A percentile compares a stretch with the other conserved stretches of the same genome.
phyloP scores from a whole-genome alignment of 2,888 invertebrate genomes.

The Patella ulyssiponensis region DNA sequence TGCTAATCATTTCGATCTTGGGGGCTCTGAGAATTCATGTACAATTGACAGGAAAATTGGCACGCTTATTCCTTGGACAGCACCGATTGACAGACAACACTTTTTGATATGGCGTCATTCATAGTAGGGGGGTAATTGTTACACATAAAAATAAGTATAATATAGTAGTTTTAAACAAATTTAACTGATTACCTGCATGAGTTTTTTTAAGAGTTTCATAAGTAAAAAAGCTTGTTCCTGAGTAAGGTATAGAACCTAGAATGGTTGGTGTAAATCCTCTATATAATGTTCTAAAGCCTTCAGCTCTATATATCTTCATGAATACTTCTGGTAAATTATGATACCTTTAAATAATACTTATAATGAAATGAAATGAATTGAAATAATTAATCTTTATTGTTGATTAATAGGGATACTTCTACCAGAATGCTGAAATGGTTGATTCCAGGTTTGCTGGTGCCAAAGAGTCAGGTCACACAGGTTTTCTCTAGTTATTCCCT shows the following conservation, averaged over 20 bases:
- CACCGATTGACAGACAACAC: too few species aligned
- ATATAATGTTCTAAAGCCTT: conserved; percentile 85
- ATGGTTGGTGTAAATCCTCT: conserved; percentile 92
- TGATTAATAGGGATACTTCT: neutral
- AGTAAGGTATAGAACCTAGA: conserved; percentile 94
- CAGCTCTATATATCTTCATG: conserved; percentile 80
- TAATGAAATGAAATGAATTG: neutral
- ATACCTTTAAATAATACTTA: conserved; percentile 58
- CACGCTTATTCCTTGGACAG: too few species aligned
- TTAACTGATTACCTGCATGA: conserved; percentile 57
- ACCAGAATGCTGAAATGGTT: neutral
- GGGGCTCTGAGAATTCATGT: too few species aligned
- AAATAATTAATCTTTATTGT: neutral
- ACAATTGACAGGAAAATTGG: too few species aligned
- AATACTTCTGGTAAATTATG: conserved; percentile 71
- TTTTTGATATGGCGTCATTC: too few species aligned
- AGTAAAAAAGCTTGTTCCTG: conserved; percentile 96
- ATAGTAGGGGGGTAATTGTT: neutral
- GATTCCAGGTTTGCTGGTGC: neutral
- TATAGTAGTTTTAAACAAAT: neutral
- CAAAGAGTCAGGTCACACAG: neutral
- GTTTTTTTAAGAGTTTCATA: conserved; percentile 93
- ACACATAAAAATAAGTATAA: neutral
- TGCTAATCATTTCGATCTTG: too few species aligned
- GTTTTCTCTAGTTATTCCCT: neutral